Conservation (phyloP, 1,140 invertebrate genomes). For the Sarcophaga peregrina region DNA sequence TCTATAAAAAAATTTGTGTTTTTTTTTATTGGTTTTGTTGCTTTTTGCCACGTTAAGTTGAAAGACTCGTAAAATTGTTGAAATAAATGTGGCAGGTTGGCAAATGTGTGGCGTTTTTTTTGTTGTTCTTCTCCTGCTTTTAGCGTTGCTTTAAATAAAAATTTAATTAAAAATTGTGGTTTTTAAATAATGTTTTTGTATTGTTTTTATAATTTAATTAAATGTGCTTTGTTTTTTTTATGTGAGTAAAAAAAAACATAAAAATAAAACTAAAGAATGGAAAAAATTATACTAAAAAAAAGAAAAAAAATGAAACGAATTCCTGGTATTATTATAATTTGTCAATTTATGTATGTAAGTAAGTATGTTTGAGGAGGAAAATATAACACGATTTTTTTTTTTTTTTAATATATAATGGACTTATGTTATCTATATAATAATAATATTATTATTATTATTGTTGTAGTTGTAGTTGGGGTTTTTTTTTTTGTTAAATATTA, state of each 20-base stretch:
- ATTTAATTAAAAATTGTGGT: conserved; percentile 38
- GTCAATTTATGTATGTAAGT: conserved; percentile 19
- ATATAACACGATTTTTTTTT: background rate
- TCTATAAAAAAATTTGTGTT: background rate
- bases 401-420: conserved; percentile 26
- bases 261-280: background rate
- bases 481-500: conserved; percentile 17
- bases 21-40: background rate
- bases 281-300: background rate
- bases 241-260: background rate
- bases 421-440: conserved; percentile 23
- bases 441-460: too few species aligned
- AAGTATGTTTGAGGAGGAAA: background rate
- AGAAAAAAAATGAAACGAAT: background rate
- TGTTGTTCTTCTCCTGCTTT: conserved; percentile 9
- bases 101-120: background rate
- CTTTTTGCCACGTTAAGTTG: conserved; percentile 16
- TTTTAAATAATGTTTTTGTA: conserved; percentile 25
- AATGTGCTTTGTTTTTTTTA: conserved; percentile 11
- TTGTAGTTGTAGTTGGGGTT: background rate
- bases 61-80: background rate
- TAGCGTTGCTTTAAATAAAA: background rate
- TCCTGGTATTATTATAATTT: conserved; percentile 36
- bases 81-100: conserved; percentile 16
- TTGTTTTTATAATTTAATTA: conserved; percentile 42